Percentiles rank a stretch among this genome's conserved stretches.
Evolutionary conservation across 2,888 invertebrate species (phyloP).

Genomic region (Herminia tarsipennalis): DNA sequence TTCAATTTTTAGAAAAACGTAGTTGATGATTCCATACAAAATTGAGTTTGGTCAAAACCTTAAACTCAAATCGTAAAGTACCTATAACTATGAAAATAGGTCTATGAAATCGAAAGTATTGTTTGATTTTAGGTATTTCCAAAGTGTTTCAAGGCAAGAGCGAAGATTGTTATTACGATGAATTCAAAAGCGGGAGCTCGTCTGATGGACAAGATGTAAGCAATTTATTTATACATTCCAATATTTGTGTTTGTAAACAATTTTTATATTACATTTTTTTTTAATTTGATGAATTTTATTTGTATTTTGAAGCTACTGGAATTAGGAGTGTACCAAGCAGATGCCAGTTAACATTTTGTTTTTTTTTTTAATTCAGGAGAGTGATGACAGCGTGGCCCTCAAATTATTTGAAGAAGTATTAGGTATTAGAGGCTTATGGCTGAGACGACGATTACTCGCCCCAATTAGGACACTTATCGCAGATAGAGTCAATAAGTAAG

Average conservation of each 20-base stretch:
- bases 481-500: constrained; percentile 75
- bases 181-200: constrained; percentile 63
- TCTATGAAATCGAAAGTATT: background rate
- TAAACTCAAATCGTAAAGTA: no score
- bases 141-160: constrained; percentile 89
- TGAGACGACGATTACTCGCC: constrained; percentile 70
- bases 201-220: constrained; percentile 77
- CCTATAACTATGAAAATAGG: no score
- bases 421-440: constrained; percentile 75
- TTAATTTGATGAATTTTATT: no score
- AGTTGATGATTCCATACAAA: no score
- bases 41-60: no score
- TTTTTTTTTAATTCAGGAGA: constrained; percentile 57
- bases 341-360: background rate
- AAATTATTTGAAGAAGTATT: constrained; percentile 75
- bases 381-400: constrained; percentile 73
- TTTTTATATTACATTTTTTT: no score
- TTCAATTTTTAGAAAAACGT: no score
- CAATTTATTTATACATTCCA: background rate
- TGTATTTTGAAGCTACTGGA: no score
- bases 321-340: background rate
- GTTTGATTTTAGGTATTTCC: constrained; percentile 80
- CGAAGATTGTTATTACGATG: constrained; percentile 65
- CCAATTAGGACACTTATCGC: constrained; percentile 76
- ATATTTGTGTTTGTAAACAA: no score